Percentiles rank a stretch among this genome's conserved stretches.
These are phyloP conservation scores for Cyrtorhinus lividipennis DNA, from an alignment of 1,140 invertebrate species.

Conservation along the genomic window DNA sequence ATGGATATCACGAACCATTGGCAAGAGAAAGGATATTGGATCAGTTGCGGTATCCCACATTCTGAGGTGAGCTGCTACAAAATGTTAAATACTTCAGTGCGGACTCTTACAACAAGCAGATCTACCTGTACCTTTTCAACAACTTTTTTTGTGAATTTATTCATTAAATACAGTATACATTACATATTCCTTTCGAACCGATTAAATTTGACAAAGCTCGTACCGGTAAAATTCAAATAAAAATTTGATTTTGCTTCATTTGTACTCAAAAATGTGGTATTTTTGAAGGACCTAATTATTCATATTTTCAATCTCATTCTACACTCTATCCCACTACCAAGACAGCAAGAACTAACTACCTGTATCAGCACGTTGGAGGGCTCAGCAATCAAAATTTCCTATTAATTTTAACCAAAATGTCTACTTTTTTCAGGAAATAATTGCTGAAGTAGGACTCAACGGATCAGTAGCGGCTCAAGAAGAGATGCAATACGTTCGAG, in stretches of 20 bases:
- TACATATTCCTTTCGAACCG: not conserved
- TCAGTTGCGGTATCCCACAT: constrained; percentile 65
- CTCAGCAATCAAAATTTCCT: too few species aligned
- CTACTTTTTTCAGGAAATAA: too few species aligned
- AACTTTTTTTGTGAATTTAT: not conserved
- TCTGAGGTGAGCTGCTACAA: constrained; percentile 36
- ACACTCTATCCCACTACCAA: too few species aligned
- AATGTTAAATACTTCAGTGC: not conserved
- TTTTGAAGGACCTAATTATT: too few species aligned
- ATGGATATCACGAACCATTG: constrained; percentile 56
- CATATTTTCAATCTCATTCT: not conserved
- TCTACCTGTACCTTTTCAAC: not conserved
- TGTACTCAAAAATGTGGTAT: not conserved
- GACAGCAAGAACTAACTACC: too few species aligned
- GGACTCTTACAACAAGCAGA: not conserved
- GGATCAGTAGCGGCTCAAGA: too few species aligned
- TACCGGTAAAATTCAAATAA: constrained; percentile 13
- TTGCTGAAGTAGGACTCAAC: too few species aligned
- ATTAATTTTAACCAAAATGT: too few species aligned
- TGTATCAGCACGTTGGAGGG: too few species aligned
- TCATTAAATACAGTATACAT: not conserved
- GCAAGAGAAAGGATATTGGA: constrained; percentile 50
- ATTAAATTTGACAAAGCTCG: constrained; percentile 10
- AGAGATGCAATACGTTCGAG: constrained; percentile 42
- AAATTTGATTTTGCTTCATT: constrained; percentile 1